Base-by-base conservation (phyloP, 30 jellyfish, hydroid and myxozoan species). In the Mastigias papua region DNA sequence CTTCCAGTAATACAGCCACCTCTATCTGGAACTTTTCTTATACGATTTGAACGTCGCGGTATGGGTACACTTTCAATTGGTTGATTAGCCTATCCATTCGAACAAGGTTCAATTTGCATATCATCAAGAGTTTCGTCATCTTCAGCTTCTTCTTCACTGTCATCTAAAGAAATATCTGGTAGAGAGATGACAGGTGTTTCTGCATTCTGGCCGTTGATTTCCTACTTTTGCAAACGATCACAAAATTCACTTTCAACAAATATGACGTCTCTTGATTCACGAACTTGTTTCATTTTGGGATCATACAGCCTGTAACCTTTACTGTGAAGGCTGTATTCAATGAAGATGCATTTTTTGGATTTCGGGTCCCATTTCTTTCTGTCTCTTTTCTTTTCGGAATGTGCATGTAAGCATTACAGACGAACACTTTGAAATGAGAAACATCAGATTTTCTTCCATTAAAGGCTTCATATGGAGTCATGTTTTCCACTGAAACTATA, bases 281-380 rank as follows among this genome's bases (percentile, higher is more conserved):
- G 80, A 33, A 79, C 28, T 61, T 58, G 61, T 64, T 79, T 79
- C 34, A 16, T 31, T 23, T 30, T 61, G 4, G 69, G 89, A 37
- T 79, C 80, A n/a, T 33, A 60, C 48, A 79, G 89, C 25, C 89
- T 23, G 61, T 79, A 79, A n/a, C 89, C 81, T 37, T 79, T 79
- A 2, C 89, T 60, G 20, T 6, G 21, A 25, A 78, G 78, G 28
- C 89, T 58, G 89, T 62, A 79, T 26, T 80, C 68, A 63, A 79
- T 79, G 63, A 76, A 22, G 30, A 48, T 50, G 88, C 88, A 76
- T 54, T 30, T 79, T 76, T 49, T 89, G 58, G 85, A 82, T 48
- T 67, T 82, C 25, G 63, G 34, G 32, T 82, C 85, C 76, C 58
- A 68, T 66, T 82, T 79, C 81, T 79, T 79, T 16, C 82, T 60